A percentile compares a stretch with the other conserved stretches of the same genome.
Evolutionary conservation across 1,140 invertebrate genomes (phyloP).

Genomic region (Parapsyche elsis): DNA sequence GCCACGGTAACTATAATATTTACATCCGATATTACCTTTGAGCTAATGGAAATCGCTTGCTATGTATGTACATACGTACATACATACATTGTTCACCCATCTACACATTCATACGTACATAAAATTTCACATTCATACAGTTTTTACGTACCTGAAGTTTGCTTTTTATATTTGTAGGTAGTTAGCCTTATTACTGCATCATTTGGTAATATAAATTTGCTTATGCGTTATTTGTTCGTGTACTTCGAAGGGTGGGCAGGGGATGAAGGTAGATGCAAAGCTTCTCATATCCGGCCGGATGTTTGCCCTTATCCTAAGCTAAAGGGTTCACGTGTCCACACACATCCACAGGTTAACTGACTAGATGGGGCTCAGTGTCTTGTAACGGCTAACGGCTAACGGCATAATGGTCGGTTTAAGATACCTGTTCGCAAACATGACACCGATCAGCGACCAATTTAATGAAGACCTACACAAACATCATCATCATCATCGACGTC

Average conservation of each 20-base stretch:
- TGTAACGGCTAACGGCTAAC: background rate
- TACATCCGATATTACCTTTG: conserved; percentile 27
- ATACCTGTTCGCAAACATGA: conserved; percentile 12
- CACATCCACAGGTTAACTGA: conserved; percentile 10
- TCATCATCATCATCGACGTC: no score
- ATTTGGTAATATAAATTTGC: conserved; percentile 18
- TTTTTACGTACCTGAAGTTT: no score
- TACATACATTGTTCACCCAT: background rate
- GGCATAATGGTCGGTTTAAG: conserved; percentile 9
- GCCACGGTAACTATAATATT: conserved; percentile 40
- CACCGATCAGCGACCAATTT: no score
- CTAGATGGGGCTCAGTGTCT: background rate
- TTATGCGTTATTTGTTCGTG: conserved; percentile 21
- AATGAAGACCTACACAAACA: no score
- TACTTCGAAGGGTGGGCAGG: background rate
- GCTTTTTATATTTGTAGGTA: no score
- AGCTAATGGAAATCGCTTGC: conserved; percentile 4
- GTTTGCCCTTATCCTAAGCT: conserved; percentile 34
- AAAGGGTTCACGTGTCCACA: conserved; percentile 40
- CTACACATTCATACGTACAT: background rate
- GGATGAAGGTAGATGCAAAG: background rate
- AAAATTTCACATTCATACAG: background rate
- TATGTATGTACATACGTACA: background rate
- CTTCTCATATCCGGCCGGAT: conserved; percentile 44
- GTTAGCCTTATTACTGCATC: no score